Evolutionary conservation across 2,888 invertebrate genomes (phyloP).

Genomic region (Latheticus oryzae): DNA sequence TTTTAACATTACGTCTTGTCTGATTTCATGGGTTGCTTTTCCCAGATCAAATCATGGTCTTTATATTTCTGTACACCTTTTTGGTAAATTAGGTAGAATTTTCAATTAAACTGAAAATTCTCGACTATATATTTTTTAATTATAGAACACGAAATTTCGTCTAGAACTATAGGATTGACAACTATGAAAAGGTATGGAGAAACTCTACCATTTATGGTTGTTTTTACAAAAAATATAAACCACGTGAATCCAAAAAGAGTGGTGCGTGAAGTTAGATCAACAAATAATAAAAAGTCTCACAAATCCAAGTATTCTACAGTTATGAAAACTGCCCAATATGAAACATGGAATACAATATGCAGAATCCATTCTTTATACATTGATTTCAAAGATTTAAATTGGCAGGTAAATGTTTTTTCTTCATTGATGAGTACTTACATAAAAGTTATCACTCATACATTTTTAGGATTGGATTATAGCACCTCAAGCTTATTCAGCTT

Average conservation of each 20-base stretch:
- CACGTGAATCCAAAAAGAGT: constrained; percentile 55
- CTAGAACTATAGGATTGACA: constrained; percentile 86
- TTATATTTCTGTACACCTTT: too few relatives aligned
- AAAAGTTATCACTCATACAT: constrained; percentile 91
- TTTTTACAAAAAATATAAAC: constrained; percentile 78
- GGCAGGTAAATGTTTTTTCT: constrained; percentile 81
- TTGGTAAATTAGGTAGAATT: too few relatives aligned
- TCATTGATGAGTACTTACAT: constrained; percentile 1
- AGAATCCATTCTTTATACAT: constrained; percentile 92
- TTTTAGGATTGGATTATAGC: constrained; percentile 98
- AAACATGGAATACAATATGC: constrained; percentile 71
- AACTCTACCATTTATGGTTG: constrained; percentile 92
- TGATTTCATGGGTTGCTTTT: constrained; percentile 82
- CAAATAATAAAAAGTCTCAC: neutral
- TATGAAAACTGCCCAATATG: constrained; percentile 4
- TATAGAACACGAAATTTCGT: too few relatives aligned
- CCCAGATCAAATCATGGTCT: constrained; percentile 85
- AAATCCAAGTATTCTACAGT: neutral
- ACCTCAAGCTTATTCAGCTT: constrained; percentile 93
- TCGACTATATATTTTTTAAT: too few relatives aligned
- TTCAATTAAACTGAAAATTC: too few relatives aligned
- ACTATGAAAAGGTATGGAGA: constrained; percentile 79
- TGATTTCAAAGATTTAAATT: constrained; percentile 88
- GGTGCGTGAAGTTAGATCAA: neutral
- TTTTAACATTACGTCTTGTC: constrained; percentile 83